A percentile compares a stretch with the other conserved stretches of the same genome.
phyloP scores from a whole-genome alignment of 1,140 invertebrate genomes.

The Tetraneura akinire region DNA sequence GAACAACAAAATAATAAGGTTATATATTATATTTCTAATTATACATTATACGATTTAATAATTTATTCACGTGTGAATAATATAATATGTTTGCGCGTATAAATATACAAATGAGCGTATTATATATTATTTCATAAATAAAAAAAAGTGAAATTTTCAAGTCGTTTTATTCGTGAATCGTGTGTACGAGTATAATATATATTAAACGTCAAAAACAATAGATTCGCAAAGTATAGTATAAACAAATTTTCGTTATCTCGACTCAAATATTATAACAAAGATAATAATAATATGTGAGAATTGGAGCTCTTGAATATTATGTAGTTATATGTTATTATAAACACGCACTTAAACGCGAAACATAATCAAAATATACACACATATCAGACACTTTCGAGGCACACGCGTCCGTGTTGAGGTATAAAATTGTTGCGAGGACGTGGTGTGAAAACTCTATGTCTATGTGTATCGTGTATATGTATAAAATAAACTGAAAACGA shows the following conservation, averaged over 20 bases:
- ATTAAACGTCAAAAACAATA: neutral
- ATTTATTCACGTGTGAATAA: too few species aligned
- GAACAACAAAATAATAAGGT: too few species aligned
- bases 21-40: too few species aligned
- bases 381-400: constrained; percentile 6
- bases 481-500: constrained; percentile 38
- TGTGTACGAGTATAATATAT: neutral
- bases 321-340: neutral
- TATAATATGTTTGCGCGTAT: too few species aligned
- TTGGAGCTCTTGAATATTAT: neutral
- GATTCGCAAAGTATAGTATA: neutral
- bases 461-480: too few species aligned
- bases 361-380: neutral
- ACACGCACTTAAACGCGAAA: too few species aligned
- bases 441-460: constrained; percentile 16
- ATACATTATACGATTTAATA: too few species aligned
- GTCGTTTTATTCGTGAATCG: too few species aligned
- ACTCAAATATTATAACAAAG: neutral
- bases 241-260: neutral
- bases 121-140: too few species aligned
- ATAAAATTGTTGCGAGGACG: neutral
- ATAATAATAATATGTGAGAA: constrained; percentile 18
- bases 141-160: constrained; percentile 15
- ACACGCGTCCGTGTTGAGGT: neutral
- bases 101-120: too few species aligned